These are phyloP conservation scores for Phalacrocorax carbo DNA, from an alignment of 2,113 vertebrate species.

Conservation along the genomic window DNA sequence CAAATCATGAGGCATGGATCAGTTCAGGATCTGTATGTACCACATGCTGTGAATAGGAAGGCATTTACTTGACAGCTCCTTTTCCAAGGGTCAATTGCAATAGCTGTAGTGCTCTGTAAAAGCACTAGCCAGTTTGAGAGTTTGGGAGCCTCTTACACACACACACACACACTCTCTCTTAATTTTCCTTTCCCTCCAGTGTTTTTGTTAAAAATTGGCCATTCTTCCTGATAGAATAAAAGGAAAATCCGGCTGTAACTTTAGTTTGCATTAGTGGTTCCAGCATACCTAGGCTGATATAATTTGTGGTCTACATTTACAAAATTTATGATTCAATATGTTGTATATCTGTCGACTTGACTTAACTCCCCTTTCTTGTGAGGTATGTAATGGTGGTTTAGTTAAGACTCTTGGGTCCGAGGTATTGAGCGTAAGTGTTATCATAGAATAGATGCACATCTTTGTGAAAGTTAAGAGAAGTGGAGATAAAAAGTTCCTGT, in stretches of 20 bases:
- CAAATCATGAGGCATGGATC: slow-evolving; percentile 34
- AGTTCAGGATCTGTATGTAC: background rate
- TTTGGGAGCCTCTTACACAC: background rate
- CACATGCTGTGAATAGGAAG: background rate
- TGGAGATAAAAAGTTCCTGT: background rate
- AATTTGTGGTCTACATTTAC: background rate
- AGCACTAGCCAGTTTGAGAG: background rate
- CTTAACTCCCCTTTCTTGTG: background rate
- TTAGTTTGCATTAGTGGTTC: background rate
- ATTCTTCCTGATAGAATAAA: background rate
- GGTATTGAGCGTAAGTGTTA: background rate
- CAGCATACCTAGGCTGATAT: background rate
- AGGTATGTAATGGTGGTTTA: background rate
- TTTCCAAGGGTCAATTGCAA: background rate
- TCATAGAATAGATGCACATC: background rate
- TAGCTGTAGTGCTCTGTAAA: background rate
- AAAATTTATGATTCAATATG: background rate
- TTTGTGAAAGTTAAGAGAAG: background rate
- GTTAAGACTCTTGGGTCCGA: background rate
- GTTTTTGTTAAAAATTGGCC: background rate
- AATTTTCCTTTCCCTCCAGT: background rate
- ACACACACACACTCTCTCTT: background rate
- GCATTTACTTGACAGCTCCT: background rate
- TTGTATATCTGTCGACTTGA: background rate
- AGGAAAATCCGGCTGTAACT: background rate